Base-by-base conservation (phyloP, 2,113 vertebrate species). In the Eonycteris spelaea region DNA sequence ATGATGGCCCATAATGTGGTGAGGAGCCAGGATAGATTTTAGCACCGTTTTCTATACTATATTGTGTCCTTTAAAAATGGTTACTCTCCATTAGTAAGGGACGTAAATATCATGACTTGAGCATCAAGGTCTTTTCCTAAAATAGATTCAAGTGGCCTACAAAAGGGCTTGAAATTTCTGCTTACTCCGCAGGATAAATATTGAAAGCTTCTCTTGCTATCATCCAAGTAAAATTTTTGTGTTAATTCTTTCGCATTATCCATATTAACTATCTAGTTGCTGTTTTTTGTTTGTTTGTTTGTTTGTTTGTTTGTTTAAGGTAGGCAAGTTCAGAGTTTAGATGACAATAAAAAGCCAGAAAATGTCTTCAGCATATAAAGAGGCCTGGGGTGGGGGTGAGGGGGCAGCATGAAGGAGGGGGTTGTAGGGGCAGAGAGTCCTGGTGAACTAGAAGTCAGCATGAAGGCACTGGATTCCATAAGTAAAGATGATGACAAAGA, bases 91-190 rank as follows among this genome's bases (percentile, higher is more conserved):
- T 51, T 63, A 79, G 57, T 70, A 82, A 78, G 68, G 51, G 59
- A 35, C 21, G 85, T 35, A 28, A 86, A 78, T 53, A 35, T 38
- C 35, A 75, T 43, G 59, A 48, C 80, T 71, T 63, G 63, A 84
- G 43, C 26, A 67, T 51, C 35, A 51, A 53, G 71, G 19, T 57
- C 67, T 24, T 53, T 51, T 59, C 3, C 77, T 65, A 40, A 67
- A 87, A 43, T 15, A 84, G 77, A 55, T 9, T 88, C 15, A 82
- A 59, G 7, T 24, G 16, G 30, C 22, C 57, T 51, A 75, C 7
- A 77, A 53, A 90, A 95, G 86, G n/a, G 51, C 82, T 38, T 61
- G 68, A 51, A 75, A 94, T 87, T 78, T 86, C 55, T 90, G 59
- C 28, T 74, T 59, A 67, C 30, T 74, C 11, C 57, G 43, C 28